These are phyloP conservation scores for Phoxinus dragarum DNA, from an alignment of 2,797 vertebrate genomes.

Conservation along the genomic window DNA sequence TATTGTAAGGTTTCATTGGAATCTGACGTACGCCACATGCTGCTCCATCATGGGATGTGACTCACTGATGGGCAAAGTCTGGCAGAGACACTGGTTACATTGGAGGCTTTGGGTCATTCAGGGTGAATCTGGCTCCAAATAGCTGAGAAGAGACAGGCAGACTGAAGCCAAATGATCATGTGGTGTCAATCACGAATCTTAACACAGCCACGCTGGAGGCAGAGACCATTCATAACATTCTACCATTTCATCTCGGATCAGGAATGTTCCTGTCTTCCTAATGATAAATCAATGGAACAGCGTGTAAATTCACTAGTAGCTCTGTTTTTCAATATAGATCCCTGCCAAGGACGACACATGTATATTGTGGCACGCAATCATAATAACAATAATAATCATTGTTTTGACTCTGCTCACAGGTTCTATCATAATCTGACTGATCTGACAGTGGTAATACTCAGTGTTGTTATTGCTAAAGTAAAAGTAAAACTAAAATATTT, in stretches of 20 bases:
- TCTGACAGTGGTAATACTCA: neutral
- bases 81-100: conserved; percentile 20
- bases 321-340: neutral
- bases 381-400: neutral
- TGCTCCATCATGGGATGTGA: neutral
- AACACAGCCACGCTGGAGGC: neutral
- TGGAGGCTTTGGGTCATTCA: conserved; percentile 11
- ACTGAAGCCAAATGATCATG: conserved; percentile 42
- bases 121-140: conserved; percentile 31
- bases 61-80: conserved; percentile 21
- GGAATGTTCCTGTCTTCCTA: neutral
- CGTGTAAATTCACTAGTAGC: neutral
- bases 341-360: neutral
- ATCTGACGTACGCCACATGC: neutral
- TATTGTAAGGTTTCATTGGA: neutral
- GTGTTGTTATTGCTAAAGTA: neutral
- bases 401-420: neutral
- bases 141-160: neutral
- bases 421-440: neutral
- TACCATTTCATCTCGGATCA: neutral
- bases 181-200: conserved; percentile 31
- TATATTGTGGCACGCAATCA: neutral
- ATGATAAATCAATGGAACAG: neutral
- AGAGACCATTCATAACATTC: neutral
- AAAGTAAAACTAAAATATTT: neutral